Base-by-base conservation (phyloP, 1,140 invertebrate species). In the Eupristina koningsbergeri region DNA sequence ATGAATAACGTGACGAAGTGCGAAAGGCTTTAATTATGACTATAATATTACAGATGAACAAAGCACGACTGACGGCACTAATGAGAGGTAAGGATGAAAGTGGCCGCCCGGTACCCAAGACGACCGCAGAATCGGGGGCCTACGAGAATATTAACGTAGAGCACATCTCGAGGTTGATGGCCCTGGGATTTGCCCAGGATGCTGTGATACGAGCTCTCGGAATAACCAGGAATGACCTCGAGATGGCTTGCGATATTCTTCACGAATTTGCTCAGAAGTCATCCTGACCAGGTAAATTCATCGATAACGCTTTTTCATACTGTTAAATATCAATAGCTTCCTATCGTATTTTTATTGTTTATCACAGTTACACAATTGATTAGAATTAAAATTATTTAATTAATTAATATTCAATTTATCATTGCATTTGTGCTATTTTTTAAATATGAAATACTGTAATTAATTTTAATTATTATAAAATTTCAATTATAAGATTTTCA, bases 231-330 rank as follows among this genome's bases (percentile, higher is more conserved):
- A 98, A 98, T 91, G 97, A 99, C 92, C 94, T 98, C 50, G 96
- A 97, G 91, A 98, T 98, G 97, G 97, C 97, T 41, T 96, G 97
- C 92, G 97, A 98, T 92, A 98, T 99, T 92, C 93, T 99, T 87
- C 96, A 98, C 90, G 97, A 98, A 91, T 99, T 98, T 92, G 97
- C 94, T 19, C 94, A 94, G n/a, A 95, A 95, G 88, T 92, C 91
- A 58, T 92, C 90, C 85, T 92, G 91, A 92, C 91, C 90, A 90
- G 91, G 91, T 91, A 89, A 58, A n/a, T 64, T 2, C 9, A 15
- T 31, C 34, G 11, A 31, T 64, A 26, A 26, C 2, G 26, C 22
- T 17, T 13, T 58, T 58, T 58, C 26, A 26, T 58, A 58, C n/a
- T n/a, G n/a, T n/a, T n/a, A n/a, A n/a, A n/a, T n/a, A n/a, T n/a